phyloP scores from a whole-genome alignment of 2,113 vertebrate species.

The Onychorhynchus coronatus region DNA sequence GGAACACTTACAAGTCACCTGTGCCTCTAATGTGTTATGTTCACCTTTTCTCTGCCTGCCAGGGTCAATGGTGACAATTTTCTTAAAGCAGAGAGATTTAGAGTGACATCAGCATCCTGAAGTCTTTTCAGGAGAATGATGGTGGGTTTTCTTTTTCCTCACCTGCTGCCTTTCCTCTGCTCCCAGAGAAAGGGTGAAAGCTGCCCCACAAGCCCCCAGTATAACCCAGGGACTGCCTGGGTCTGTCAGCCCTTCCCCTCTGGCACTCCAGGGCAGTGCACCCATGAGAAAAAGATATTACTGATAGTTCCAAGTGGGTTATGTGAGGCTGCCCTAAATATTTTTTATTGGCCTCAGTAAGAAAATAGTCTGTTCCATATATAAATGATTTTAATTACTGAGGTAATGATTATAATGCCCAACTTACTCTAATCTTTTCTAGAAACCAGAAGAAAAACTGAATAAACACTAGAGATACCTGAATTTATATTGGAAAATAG shows the following conservation, averaged over 20 bases:
- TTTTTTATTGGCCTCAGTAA: neutral
- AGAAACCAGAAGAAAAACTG: neutral
- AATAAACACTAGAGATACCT: neutral
- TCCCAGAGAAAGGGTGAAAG: neutral
- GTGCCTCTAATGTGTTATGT: accelerated
- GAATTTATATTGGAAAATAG: neutral
- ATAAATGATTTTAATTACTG: neutral
- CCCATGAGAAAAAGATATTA: neutral
- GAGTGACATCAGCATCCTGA: neutral
- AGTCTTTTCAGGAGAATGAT: neutral
- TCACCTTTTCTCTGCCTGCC: neutral
- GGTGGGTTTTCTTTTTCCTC: neutral
- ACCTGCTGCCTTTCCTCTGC: neutral
- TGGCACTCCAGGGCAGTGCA: neutral
- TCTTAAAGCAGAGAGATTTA: neutral
- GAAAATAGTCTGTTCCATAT: neutral
- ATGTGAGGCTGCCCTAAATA: neutral
- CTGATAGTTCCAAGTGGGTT: neutral
- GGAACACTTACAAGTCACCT: neutral
- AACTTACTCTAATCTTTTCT: neutral
- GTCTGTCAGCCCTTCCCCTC: accelerated
- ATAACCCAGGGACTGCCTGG: accelerated
- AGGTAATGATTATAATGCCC: neutral
- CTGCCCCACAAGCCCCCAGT: accelerated
- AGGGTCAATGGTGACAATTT: neutral